A percentile compares a stretch with the other conserved stretches of the same genome.
Evolutionary conservation across 2,797 vertebrate species (phyloP).

Genomic region (Etheostoma nigrum): DNA sequence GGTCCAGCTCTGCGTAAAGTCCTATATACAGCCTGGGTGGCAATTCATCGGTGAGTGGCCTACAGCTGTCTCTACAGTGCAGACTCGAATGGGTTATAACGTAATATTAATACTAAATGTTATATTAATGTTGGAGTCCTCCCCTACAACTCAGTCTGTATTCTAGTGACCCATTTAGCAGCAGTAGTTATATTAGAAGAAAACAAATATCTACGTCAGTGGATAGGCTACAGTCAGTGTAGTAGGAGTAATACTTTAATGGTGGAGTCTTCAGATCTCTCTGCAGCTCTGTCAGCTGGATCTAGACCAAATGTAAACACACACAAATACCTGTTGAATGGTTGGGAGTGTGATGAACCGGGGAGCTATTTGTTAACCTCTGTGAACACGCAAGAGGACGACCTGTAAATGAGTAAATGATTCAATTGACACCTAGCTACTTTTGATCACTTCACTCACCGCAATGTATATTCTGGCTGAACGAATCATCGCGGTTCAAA

Average conservation of each 20-base stretch:
- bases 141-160: background rate
- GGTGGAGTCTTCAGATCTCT: background rate
- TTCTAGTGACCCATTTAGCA: background rate
- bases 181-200: background rate
- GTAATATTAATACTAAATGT: background rate
- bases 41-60: background rate
- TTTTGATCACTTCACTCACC: conserved; percentile 78
- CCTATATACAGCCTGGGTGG: no score
- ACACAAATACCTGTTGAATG: conserved; percentile 41
- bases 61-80: background rate
- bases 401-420: conserved; percentile 72
- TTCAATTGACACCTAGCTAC: conserved; percentile 82
- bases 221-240: no score
- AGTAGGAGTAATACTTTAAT: background rate
- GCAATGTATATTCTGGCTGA: conserved; percentile 81
- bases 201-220: no score
- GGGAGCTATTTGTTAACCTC: conserved; percentile 23
- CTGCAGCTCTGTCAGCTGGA: background rate
- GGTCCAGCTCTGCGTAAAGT: no score
- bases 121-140: background rate
- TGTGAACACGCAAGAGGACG: conserved; percentile 38
- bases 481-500: conserved; percentile 81
- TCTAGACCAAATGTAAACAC: conserved; percentile 65
- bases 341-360: conserved; percentile 32
- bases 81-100: background rate